A percentile compares a stretch with the other conserved stretches of the same genome.
Conservation (phyloP, 2,888 invertebrate genomes). For the Pristionchus mayeri region DNA sequence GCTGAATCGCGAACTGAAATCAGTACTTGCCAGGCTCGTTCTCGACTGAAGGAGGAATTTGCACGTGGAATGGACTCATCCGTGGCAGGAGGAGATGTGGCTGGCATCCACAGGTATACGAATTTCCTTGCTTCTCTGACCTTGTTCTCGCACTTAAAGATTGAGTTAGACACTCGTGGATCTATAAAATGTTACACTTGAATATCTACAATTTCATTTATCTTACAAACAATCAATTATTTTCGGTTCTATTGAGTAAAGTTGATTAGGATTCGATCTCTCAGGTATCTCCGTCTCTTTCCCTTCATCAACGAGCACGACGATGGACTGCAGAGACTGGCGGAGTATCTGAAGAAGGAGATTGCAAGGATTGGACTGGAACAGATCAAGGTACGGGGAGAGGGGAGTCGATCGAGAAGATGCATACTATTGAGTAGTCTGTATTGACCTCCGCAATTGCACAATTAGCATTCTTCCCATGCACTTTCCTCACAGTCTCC, state of each 20-base stretch:
- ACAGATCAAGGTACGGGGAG: conserved; percentile 61
- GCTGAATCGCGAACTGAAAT: not conserved
- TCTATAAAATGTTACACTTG: too few relatives aligned
- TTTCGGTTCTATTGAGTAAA: too few relatives aligned
- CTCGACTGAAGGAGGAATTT: conserved; percentile 80
- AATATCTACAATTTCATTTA: too few relatives aligned
- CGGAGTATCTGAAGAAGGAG: conserved; percentile 82
- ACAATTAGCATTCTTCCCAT: too few relatives aligned
- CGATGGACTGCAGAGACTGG: conserved; percentile 90
- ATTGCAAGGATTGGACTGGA: conserved; percentile 79
- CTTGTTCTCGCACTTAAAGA: too few relatives aligned
- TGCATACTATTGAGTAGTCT: conserved; percentile 49
- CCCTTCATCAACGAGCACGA: conserved; percentile 92
- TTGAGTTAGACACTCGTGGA: too few relatives aligned
- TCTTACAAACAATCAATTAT: too few relatives aligned
- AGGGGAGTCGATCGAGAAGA: too few relatives aligned
- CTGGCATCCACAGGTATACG: conserved; percentile 87
- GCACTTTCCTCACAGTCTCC: too few relatives aligned
- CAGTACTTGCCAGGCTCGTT: conserved; percentile 53
- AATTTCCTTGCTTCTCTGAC: too few relatives aligned
- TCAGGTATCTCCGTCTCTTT: conserved; percentile 91
- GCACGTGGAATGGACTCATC: conserved; percentile 91
- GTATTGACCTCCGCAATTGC: not conserved
- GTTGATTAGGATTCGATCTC: not conserved
- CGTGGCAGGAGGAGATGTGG: conserved; percentile 88